Evolutionary conservation across 2,113 vertebrate species (phyloP).

Genomic region (Tricholaema leucomelas): DNA sequence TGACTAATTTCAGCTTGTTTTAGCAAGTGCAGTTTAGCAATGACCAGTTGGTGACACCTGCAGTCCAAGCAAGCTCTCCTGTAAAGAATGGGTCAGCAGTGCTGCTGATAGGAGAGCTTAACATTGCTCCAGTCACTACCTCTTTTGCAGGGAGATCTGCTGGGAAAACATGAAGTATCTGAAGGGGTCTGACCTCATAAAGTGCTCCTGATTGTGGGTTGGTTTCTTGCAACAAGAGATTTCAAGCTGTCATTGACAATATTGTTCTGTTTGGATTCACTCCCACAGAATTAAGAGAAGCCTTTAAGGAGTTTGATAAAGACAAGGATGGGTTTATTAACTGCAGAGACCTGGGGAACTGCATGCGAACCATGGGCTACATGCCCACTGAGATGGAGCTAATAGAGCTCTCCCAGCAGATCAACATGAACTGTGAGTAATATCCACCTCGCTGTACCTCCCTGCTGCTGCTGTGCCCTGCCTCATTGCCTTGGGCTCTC

Average conservation of each 20-base stretch:
- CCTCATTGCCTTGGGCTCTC: not conserved
- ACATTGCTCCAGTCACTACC: not conserved
- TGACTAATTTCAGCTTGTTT: not conserved
- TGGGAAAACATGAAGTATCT: not conserved
- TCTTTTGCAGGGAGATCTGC: not conserved
- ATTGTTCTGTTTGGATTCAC: not conserved
- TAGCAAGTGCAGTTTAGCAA: not conserved
- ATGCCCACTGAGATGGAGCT: conserved; percentile 99
- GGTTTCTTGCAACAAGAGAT: not conserved
- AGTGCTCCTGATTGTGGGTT: not conserved
- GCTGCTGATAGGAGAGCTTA: not conserved
- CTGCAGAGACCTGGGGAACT: conserved; percentile 97
- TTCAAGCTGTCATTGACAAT: not conserved
- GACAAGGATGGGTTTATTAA: conserved; percentile 97
- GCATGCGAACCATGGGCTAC: conserved; percentile 99
- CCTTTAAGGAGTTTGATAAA: conserved; percentile 96
- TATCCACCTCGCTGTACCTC: not conserved
- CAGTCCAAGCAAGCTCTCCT: not conserved
- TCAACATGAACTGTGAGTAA: conserved; percentile 97
- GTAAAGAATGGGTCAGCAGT: not conserved
- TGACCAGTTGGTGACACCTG: not conserved
- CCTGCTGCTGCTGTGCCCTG: not conserved
- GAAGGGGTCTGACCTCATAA: not conserved
- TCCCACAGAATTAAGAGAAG: conserved; percentile 89
- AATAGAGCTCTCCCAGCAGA: conserved; percentile 97